These are phyloP conservation scores for Catagonus wagneri DNA, from an alignment of 2,113 vertebrate species.

Conservation along the genomic window DNA sequence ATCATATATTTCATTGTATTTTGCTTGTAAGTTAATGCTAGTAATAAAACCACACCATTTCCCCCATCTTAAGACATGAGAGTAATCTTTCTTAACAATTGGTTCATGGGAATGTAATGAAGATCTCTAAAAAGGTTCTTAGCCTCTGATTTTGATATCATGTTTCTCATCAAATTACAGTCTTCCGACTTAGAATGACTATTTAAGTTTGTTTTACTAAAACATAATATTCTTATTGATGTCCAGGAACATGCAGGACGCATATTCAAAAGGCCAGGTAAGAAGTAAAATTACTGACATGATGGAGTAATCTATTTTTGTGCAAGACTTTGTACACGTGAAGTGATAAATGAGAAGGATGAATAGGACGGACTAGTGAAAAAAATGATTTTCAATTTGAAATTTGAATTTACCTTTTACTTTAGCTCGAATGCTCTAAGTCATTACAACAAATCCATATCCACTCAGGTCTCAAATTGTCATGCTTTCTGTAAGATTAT, in stretches of 20 bases:
- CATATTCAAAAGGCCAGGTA: conserved; percentile 12
- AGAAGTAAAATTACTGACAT: conserved; percentile 14
- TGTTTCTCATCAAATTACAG: conserved; percentile 72
- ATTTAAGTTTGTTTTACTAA: conserved; percentile 73
- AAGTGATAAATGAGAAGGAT: neutral
- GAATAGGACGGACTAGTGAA: neutral
- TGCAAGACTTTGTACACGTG: neutral
- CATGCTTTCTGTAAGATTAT: conserved; percentile 20
- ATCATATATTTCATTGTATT: neutral
- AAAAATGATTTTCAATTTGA: neutral
- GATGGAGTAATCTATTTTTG: neutral
- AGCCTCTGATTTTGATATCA: neutral
- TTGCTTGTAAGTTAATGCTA: conserved; percentile 24
- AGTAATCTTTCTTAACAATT: conserved; percentile 63
- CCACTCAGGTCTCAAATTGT: neutral
- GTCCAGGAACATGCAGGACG: neutral
- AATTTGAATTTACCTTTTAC: neutral
- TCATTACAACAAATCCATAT: neutral
- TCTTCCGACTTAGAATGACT: conserved; percentile 51
- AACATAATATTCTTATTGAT: conserved; percentile 35
- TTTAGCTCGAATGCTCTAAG: neutral
- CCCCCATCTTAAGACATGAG: neutral
- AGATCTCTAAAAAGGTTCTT: conserved; percentile 34
- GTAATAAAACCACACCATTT: conserved; percentile 9
- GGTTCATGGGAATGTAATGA: conserved; percentile 19